Evolutionary conservation across 2,888 invertebrate genomes (phyloP).

Genomic region (Aromia moschata): DNA sequence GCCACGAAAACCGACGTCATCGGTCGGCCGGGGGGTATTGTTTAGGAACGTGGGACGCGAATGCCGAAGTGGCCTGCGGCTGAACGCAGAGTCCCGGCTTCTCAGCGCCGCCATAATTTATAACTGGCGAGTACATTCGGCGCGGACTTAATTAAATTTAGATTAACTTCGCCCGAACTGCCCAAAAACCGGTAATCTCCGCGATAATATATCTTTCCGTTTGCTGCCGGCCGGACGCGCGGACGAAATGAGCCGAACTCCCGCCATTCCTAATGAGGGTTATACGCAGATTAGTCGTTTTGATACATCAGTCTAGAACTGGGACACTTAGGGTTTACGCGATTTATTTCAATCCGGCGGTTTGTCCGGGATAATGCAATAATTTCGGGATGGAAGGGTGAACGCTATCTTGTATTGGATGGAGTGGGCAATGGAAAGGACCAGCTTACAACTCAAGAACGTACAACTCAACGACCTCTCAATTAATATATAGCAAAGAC

Average conservation of each 20-base stretch:
- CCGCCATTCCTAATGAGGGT: constrained; percentile 13
- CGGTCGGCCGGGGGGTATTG: constrained; percentile 25
- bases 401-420: too few species aligned
- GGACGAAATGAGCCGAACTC: constrained; percentile 1
- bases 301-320: constrained; percentile 2
- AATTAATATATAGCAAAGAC: too few species aligned
- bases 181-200: constrained; percentile 51
- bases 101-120: constrained; percentile 35
- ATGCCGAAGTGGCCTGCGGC: constrained; percentile 34
- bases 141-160: constrained; percentile 54
- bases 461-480: too few species aligned
- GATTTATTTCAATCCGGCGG: neutral
- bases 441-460: too few species aligned
- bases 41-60: constrained; percentile 33
- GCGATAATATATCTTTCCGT: constrained; percentile 38
- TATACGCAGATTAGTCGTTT: constrained; percentile 5
- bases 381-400: neutral
- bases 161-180: constrained; percentile 52
- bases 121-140: constrained; percentile 34
- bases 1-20: constrained; percentile 19
- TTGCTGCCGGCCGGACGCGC: constrained; percentile 15
- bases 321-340: neutral
- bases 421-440: too few species aligned
- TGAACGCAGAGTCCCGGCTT: constrained; percentile 31
- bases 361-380: neutral